Base-by-base conservation (phyloP, 2,113 vertebrate species). In the Sylvicapra grimmia region DNA sequence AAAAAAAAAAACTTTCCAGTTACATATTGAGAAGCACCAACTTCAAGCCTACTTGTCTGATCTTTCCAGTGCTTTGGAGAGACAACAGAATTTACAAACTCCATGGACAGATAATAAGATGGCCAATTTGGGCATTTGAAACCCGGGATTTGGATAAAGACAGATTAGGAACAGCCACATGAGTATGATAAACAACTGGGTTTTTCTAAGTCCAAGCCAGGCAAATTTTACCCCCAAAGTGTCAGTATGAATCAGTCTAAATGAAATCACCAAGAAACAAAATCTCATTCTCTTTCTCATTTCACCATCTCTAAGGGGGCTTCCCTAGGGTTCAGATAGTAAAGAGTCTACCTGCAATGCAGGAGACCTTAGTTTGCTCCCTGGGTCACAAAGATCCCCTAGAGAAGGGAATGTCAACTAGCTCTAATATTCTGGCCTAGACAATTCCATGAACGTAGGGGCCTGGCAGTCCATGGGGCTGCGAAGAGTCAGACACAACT, bases 281-380 rank as follows among this genome's bases (percentile, higher is more conserved):
- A 83, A 68, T 27, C n/a, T 47, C n/a, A 58, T 89, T 33, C 14
- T 68, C 27, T 21, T 40, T 40, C 63, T 47, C 65, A 87, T 65
- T 56, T 88, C 47, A 88, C 15, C 5, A 33, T 0, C 47, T 63
- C n/a, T 72, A 19, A 75, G 36, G 68, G 36, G 10, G 21, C 68
- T 75, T 75, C 21, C n/a, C 36, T 75, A 40, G 36, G 36, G 36
- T 75, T 75, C 68, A 75, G 36, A 40, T 40, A 5, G 10, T 40
- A 40, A 40, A 23, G 36, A 40, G n/a, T 75, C 21, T 75, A 75
- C 36, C 0, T 0, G 0, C 68, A 75, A 3, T 40, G 68, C 36
- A 75, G 19, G 68, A 75, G 19, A 75, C 21, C 36, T 23, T 40
- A 75, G 68, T 75, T 40, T 75, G 19, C 12, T 40, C 3, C 36